Evolutionary conservation across 2,888 invertebrate species (phyloP), one percentile per base, ranked within the genome.

Genomic region (Subacronicta megacephala): DNA sequence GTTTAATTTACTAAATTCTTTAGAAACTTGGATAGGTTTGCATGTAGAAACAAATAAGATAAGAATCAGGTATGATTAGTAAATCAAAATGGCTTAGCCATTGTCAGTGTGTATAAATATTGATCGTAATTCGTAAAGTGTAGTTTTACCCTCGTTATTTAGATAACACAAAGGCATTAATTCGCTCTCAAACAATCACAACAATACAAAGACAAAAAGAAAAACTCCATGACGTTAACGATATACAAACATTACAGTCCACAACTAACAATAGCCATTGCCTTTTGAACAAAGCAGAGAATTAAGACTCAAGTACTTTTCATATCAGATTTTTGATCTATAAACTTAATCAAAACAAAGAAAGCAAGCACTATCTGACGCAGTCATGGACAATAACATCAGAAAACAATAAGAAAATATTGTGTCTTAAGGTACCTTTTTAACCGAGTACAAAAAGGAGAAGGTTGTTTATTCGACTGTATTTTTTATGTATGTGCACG

Each of bases 201-300:
- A 1, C 1, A 23, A 23, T 23, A 23, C 29, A 29, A 12, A 31
- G 31, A 31, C 31, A 31, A 31, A 31, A 6, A 12, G 31, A 31
- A n/a, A n/a, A n/a, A 31, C 31, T 31, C 31, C 31, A 31, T 31
- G 31, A 31, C 31, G 31, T 31, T n/a, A 31, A n/a, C 31, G 31
- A n/a, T 31, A 31, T 4, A 31, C n/a, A 31, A 31, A 31, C n/a
- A 31, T 31, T 31, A n/a, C n/a, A n/a, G 2, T 29, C 12, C 4
- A 31, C 3, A 18, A 26, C 26, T 31, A 31, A n/a, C 31, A 31
- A 31, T n/a, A 31, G 6, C 1, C n/a, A 12, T 29, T 10, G 10
- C 26, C 26, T 26, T 29, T 12, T 29, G 12, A n/a, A 31, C 31
- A 31, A 31, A 31, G 23, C 23, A 23, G 9, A 23, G 1, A 26